phyloP scores from a whole-genome alignment of 2,113 vertebrate species.

The Brachyhypopomus occidentalis region DNA sequence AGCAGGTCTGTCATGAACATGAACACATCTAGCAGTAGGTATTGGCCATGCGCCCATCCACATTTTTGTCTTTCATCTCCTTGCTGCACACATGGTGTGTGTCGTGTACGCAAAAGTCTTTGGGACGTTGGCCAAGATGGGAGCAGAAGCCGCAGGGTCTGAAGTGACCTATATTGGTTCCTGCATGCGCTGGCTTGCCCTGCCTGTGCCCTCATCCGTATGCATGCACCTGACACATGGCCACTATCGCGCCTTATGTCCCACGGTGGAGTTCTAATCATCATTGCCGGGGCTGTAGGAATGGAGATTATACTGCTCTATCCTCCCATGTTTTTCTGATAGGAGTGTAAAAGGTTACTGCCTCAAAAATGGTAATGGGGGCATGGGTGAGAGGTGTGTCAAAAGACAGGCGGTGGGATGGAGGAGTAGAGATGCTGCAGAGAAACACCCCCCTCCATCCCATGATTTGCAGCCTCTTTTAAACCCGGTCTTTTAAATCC shows the following conservation, averaged over 20 bases:
- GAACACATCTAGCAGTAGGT: background rate
- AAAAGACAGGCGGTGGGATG: constrained; percentile 42
- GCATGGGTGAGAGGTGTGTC: constrained; percentile 49
- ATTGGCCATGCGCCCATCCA: background rate
- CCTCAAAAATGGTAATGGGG: constrained; percentile 59
- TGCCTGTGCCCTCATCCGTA: constrained; percentile 60
- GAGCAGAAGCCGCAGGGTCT: constrained; percentile 49
- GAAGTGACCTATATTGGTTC: constrained; percentile 61
- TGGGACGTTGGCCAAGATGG: constrained; percentile 53
- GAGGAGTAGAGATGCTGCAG: constrained; percentile 38
- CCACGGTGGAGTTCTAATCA: constrained; percentile 62
- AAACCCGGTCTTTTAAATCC: background rate
- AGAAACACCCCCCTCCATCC: constrained; percentile 53
- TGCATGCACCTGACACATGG: constrained; percentile 56
- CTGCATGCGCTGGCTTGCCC: constrained; percentile 44
- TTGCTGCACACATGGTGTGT: constrained; percentile 34
- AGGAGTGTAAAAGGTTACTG: constrained; percentile 64
- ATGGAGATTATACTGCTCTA: constrained; percentile 58
- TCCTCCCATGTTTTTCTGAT: constrained; percentile 39
- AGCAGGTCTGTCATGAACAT: background rate
- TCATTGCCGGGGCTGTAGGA: constrained; percentile 65
- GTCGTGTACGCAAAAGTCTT: constrained; percentile 39
- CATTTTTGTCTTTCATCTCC: constrained; percentile 36
- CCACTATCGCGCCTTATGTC: constrained; percentile 61
- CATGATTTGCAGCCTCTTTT: constrained; percentile 39